Conservation (phyloP, 2,888 invertebrate genomes). For the Bunonema sp. region DNA sequence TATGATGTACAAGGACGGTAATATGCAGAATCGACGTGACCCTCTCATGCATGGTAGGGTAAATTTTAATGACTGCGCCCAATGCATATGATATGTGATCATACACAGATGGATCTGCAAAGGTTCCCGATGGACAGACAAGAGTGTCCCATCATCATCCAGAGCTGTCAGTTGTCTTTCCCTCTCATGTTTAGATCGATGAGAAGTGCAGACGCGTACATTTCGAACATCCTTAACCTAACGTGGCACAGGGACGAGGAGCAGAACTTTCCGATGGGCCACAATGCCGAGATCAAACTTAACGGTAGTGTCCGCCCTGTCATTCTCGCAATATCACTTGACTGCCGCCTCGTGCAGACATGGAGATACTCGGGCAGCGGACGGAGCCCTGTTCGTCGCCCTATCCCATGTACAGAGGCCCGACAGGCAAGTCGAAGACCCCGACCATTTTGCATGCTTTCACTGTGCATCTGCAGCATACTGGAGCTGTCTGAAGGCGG, state of each 20-base stretch:
- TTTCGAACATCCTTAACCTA: slow-evolving; percentile 37
- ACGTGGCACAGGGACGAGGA: slow-evolving; percentile 36
- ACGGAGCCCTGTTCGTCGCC: too few relatives aligned
- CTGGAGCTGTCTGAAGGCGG: slow-evolving; percentile 38
- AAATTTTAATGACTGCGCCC: too few relatives aligned
- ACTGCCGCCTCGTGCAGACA: too few relatives aligned
- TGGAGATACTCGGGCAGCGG: too few relatives aligned
- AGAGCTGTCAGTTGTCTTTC: slow-evolving; percentile 26
- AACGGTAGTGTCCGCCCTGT: too few relatives aligned
- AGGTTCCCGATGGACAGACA: slow-evolving; percentile 34
- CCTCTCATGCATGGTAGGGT: slow-evolving; percentile 33
- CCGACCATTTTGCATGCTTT: not conserved
- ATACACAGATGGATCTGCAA: slow-evolving; percentile 25
- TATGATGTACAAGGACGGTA: not conserved
- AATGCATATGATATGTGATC: too few relatives aligned
- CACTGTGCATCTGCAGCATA: slow-evolving; percentile 12
- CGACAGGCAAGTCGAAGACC: not conserved
- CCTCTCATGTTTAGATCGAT: slow-evolving; percentile 1
- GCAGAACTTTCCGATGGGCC: slow-evolving; percentile 34
- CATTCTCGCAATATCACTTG: too few relatives aligned
- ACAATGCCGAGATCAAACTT: slow-evolving; percentile 33
- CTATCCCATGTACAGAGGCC: slow-evolving; percentile 43
- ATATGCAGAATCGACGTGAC: slow-evolving; percentile 38
- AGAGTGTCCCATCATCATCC: slow-evolving; percentile 34
- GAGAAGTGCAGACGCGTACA: slow-evolving; percentile 29